Percentiles rank a stretch among this genome's conserved stretches.
phyloP scores from a whole-genome alignment of 1,140 invertebrate species.

The Zaprionus nigranus region DNA sequence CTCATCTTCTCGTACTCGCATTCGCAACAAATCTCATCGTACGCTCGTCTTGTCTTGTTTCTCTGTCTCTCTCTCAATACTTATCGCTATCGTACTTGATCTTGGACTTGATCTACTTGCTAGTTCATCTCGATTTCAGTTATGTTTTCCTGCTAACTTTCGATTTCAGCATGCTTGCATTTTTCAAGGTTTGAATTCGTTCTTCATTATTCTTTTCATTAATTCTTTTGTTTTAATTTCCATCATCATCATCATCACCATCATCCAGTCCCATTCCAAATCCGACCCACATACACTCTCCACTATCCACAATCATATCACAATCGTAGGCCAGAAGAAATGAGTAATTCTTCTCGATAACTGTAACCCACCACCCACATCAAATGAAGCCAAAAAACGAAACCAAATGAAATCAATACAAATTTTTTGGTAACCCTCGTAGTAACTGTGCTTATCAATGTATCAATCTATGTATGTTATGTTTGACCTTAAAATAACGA shows the following conservation, averaged over 20 bases:
- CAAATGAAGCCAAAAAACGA: conserved; percentile 42
- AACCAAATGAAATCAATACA: conserved; percentile 21
- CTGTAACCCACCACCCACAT: conserved; percentile 79
- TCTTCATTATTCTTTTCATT: conserved; percentile 8
- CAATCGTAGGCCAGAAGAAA: conserved; percentile 49
- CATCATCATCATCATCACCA: conserved; percentile 22
- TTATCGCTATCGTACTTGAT: conserved; percentile 26
- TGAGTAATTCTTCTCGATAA: conserved; percentile 48
- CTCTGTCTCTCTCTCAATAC: conserved; percentile 23
- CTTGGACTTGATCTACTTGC: conserved; percentile 42
- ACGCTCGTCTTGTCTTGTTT: conserved; percentile 41
- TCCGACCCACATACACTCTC: conserved; percentile 19
- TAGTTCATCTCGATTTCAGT: conserved; percentile 49
- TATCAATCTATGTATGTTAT: conserved; percentile 4
- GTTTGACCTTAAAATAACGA: background rate
- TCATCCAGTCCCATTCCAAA: conserved; percentile 30
- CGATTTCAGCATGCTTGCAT: conserved; percentile 58
- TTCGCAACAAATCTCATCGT: conserved; percentile 51
- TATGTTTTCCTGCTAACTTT: conserved; percentile 46
- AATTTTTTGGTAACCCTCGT: background rate
- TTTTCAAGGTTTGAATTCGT: conserved; percentile 20
- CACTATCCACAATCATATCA: conserved; percentile 56
- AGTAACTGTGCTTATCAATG: conserved; percentile 2
- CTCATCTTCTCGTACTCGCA: conserved; percentile 29
- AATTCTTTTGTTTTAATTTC: background rate